Evolutionary conservation across 2,888 invertebrate species (phyloP), one percentile per base, ranked within the genome.

Genomic region (Drosophila hamatofila): DNA sequence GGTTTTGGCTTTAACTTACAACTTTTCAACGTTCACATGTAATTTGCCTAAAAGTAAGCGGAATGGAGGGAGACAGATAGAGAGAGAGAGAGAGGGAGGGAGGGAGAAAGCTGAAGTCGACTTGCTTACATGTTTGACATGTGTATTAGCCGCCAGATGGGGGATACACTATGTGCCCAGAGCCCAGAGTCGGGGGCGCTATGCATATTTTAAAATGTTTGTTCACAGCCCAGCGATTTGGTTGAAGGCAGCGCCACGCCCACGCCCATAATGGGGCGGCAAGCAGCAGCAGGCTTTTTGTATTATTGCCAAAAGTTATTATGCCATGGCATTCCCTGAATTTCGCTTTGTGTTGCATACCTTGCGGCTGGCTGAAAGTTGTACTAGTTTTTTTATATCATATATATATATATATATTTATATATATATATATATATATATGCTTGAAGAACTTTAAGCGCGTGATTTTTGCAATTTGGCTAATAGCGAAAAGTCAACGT

Each of bases 301-400:
- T 84, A 77, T 84, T 84, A 84, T 84, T 84, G 83, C 83, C 82
- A 84, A 88, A 84, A 88, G 85, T 84, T 84, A 85, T 84, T 80
- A 80, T 81, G 70, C 84, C 64, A 62, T 66, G 75, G 78, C 69
- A 73, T 81, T 81, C 75, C 69, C 42, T 70, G 61, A 71, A 72
- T 73, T 66, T 80, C 21, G 56, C 69, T 70, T 78, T 65, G 70
- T 74, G 81, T 66, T 77, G 85, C 76, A 76, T 84, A 78, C 72
- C 78, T 81, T 83, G 78, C 65, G 81, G 81, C 67, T 75, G 83
- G 49, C 41, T 69, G 76, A 60, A 80, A 80, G 27, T 70, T 70
- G 52, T 48, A 35, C 65, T 39, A 75, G 56, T 69, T 66, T 44
- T 25, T 48, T 30, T 23, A 1, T 16, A 16, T 42, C 8, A 54